Conservation (phyloP, 1,140 invertebrate species). For the Steinernema khuongi region DNA sequence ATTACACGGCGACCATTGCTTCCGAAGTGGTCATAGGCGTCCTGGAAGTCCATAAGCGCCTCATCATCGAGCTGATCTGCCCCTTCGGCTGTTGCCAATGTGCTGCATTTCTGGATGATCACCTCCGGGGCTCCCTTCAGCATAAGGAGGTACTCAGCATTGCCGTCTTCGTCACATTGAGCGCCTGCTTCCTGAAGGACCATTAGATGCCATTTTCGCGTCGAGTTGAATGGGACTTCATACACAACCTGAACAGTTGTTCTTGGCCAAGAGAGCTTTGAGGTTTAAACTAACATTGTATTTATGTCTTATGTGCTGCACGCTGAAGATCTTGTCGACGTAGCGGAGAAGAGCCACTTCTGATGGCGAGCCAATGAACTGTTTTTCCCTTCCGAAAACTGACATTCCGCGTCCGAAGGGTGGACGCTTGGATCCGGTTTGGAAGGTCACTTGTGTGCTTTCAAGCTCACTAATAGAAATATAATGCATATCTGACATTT, state of each 20-base stretch:
- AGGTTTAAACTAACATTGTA: conserved; percentile 22
- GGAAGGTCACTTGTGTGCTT: not conserved
- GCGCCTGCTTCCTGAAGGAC: conserved; percentile 24
- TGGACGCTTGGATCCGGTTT: not conserved
- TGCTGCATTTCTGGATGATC: conserved; percentile 65
- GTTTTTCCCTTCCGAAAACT: not conserved
- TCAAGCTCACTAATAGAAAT: not conserved
- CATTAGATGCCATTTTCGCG: conserved; percentile 52
- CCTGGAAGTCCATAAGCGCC: conserved; percentile 82
- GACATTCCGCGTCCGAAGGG: not conserved
- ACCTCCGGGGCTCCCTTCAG: conserved; percentile 29
- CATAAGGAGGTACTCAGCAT: conserved; percentile 7
- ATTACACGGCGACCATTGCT: conserved; percentile 87
- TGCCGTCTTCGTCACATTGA: not conserved
- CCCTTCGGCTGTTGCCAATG: conserved; percentile 82
- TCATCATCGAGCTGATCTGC: conserved; percentile 80
- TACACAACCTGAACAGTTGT: conserved; percentile 43
- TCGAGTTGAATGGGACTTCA: conserved; percentile 56
- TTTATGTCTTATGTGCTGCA: conserved; percentile 25
- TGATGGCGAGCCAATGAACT: conserved; percentile 43
- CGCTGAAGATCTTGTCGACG: conserved; percentile 31
- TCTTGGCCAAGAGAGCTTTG: not conserved
- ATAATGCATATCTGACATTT: too few species aligned
- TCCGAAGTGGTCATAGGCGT: conserved; percentile 96
- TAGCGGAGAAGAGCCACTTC: conserved; percentile 43